A percentile compares a stretch with the other conserved stretches of the same genome.
These are phyloP conservation scores for Psittacula derbiana DNA, from an alignment of 2,797 vertebrate genomes.

Conservation along the genomic window DNA sequence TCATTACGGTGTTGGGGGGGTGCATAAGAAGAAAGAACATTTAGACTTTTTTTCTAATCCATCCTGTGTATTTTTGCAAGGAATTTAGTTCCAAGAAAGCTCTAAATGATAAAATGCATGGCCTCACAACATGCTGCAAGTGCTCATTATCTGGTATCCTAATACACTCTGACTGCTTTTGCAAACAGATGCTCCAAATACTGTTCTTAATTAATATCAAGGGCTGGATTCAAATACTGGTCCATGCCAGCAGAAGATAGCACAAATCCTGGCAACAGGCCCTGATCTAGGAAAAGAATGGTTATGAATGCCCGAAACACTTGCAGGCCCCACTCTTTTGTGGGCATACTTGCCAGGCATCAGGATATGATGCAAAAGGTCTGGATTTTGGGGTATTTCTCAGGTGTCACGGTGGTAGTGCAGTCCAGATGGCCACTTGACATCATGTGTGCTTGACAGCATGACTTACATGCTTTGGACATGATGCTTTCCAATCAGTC, in stretches of 20 bases:
- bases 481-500: not conserved
- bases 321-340: not conserved
- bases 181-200: constrained; percentile 57
- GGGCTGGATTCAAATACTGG: not conserved
- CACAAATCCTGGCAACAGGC: constrained; percentile 19
- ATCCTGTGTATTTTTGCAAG: not conserved
- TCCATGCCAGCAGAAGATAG: constrained; percentile 37
- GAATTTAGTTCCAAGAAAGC: constrained; percentile 18
- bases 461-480: not conserved
- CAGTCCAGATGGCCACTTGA: not conserved
- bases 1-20: not conserved
- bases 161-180: constrained; percentile 36
- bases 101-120: constrained; percentile 26
- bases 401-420: not conserved
- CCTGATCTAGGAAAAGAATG: not conserved
- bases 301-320: not conserved
- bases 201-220: constrained; percentile 53
- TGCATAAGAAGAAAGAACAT: constrained; percentile 25
- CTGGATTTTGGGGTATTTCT: constrained; percentile 4
- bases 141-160: constrained; percentile 15
- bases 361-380: not conserved
- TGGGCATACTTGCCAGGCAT: constrained; percentile 6
- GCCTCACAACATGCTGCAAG: not conserved
- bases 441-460: not conserved
- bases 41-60: not conserved